Evolutionary conservation across 2,888 invertebrate species (phyloP).

Genomic region (Idaea aversata): DNA sequence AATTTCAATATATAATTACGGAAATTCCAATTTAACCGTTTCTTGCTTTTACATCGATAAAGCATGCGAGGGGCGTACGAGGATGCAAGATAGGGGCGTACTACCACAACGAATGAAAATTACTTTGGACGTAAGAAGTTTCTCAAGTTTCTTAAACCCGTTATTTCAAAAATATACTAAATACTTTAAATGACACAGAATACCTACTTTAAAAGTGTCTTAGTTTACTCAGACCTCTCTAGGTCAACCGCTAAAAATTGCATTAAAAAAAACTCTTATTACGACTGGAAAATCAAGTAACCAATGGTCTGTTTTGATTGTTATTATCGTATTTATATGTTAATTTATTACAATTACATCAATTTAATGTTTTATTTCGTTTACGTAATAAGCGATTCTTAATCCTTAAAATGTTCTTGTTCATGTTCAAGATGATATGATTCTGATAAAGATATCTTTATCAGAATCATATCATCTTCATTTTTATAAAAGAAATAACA

Average conservation of each 20-base stretch:
- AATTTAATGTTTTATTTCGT: slow-evolving; percentile 19
- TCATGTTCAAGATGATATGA: too few relatives aligned
- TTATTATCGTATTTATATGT: not conserved
- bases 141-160: slow-evolving; percentile 15
- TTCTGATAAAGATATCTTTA: too few relatives aligned
- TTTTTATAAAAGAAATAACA: not conserved
- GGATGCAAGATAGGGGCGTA: slow-evolving; percentile 31
- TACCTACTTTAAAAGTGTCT: not conserved
- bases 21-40: not conserved
- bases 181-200: not conserved
- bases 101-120: slow-evolving; percentile 28
- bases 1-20: not conserved
- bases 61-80: slow-evolving; percentile 24
- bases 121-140: slow-evolving; percentile 19
- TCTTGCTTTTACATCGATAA: not conserved
- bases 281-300: not conserved
- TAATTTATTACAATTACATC: slow-evolving; percentile 14
- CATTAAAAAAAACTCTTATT: not conserved
- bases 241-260: not conserved
- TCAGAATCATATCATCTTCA: too few relatives aligned
- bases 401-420: not conserved
- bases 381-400: not conserved
- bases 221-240: not conserved
- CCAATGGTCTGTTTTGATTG: not conserved
- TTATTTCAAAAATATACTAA: slow-evolving; percentile 17